A percentile compares a stretch with the other conserved stretches of the same genome.
These are phyloP conservation scores for Micromys minutus DNA, from an alignment of 2,113 vertebrate genomes.

Conservation along the genomic window DNA sequence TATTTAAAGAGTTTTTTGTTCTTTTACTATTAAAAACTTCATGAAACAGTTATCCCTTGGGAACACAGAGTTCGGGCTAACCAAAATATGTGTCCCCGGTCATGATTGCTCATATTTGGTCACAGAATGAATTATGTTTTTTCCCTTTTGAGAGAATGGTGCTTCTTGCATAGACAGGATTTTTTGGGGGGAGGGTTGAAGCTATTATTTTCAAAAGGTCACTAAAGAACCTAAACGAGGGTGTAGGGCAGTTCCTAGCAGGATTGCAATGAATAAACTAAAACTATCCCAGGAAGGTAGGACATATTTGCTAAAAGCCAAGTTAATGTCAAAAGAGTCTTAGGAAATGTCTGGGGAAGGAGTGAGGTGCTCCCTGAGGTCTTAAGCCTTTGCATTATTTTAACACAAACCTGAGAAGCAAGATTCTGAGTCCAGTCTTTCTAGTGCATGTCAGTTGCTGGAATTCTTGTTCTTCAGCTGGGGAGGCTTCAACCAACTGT, in stretches of 20 bases:
- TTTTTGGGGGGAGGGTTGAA: background rate
- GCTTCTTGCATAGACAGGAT: too few species aligned
- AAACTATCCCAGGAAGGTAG: background rate
- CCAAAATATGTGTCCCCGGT: too few species aligned
- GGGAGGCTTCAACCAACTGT: background rate
- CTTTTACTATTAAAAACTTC: background rate
- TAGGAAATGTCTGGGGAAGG: background rate
- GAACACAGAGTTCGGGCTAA: background rate
- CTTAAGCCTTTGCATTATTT: background rate
- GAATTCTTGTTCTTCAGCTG: background rate
- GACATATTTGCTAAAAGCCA: background rate
- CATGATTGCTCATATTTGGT: background rate
- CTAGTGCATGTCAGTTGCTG: background rate
- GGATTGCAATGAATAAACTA: background rate
- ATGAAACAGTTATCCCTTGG: background rate
- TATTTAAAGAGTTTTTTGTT: background rate
- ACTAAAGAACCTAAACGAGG: background rate
- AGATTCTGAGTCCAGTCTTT: background rate
- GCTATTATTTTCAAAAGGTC: background rate
- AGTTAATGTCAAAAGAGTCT: background rate
- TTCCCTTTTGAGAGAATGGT: background rate
- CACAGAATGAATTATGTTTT: background rate
- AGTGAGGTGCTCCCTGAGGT: background rate
- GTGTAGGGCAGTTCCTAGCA: too few species aligned
- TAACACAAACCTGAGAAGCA: background rate